Evolutionary conservation across 2,113 vertebrate species (phyloP).

Genomic region (Isurus oxyrinchus): DNA sequence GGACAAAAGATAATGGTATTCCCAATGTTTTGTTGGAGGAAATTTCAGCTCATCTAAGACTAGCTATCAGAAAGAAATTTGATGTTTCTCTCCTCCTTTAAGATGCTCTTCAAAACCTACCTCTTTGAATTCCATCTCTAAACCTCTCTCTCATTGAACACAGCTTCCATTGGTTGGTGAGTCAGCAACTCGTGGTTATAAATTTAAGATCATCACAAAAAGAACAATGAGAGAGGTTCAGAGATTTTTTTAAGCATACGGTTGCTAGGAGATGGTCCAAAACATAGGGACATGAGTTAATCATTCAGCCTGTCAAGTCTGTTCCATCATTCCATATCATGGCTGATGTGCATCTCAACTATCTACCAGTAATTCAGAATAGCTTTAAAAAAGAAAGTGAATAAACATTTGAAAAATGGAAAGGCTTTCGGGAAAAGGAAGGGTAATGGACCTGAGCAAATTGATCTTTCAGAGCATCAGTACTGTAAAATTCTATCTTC

Average conservation of each 20-base stretch:
- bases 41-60: not conserved
- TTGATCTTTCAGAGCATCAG: not conserved
- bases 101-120: not conserved
- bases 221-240: not conserved
- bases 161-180: not conserved
- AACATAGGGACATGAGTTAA: not conserved
- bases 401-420: no score
- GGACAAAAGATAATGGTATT: not conserved
- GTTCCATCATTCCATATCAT: no score
- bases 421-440: no score
- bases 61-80: not conserved
- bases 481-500: not conserved
- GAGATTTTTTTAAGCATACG: not conserved
- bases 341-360: no score
- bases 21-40: not conserved
- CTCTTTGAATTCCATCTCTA: not conserved
- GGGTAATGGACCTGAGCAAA: not conserved
- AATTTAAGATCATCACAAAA: not conserved
- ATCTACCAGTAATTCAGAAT: no score
- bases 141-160: not conserved
- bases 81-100: not conserved
- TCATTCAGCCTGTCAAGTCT: no score
- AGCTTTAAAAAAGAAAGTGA: no score
- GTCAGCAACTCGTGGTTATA: no score
- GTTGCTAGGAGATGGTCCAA: not conserved